These are phyloP conservation scores for Oryzias woworae DNA, from an alignment of 2,113 vertebrate species.

Conservation along the genomic window DNA sequence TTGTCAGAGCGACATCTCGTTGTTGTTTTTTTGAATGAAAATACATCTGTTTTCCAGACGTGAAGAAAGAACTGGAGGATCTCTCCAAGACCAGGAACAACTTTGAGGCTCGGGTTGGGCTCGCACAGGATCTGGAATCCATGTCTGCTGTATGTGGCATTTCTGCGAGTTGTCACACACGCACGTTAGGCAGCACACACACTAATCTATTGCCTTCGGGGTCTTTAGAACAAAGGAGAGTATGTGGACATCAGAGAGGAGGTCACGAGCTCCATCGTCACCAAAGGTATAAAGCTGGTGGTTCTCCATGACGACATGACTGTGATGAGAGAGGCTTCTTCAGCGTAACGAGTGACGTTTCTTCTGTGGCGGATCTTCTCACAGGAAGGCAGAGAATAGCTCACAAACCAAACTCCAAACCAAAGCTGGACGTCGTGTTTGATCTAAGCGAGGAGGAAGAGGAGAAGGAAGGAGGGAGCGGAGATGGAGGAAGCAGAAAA, in stretches of 20 bases:
- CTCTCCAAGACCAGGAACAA: conserved; percentile 88
- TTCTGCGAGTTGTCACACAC: background rate
- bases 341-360: background rate
- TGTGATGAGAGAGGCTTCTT: background rate
- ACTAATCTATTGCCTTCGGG: conserved; percentile 1
- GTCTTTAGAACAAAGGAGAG: conserved; percentile 80
- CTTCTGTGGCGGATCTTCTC: background rate
- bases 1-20: conserved; percentile 7
- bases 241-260: conserved; percentile 93
- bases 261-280: conserved; percentile 66
- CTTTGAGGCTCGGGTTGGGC: conserved; percentile 88
- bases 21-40: conserved; percentile 10
- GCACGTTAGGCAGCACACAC: background rate
- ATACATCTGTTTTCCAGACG: conserved; percentile 78
- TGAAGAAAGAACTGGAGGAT: conserved; percentile 86
- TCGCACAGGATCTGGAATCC: conserved; percentile 86
- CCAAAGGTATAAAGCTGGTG: conserved; percentile 77
- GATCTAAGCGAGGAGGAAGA: conserved; percentile 66
- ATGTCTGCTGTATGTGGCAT: conserved; percentile 81
- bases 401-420: conserved; percentile 90
- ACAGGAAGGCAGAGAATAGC: conserved; percentile 86
- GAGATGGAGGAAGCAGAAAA: conserved; percentile 41
- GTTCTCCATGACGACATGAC: background rate
- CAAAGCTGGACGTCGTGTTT: conserved; percentile 80
- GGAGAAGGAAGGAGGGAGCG: conserved; percentile 55